Evolutionary conservation across 2,888 invertebrate genomes (phyloP), one percentile per base, ranked within the genome.

Genomic region (Rotaria macrura): DNA sequence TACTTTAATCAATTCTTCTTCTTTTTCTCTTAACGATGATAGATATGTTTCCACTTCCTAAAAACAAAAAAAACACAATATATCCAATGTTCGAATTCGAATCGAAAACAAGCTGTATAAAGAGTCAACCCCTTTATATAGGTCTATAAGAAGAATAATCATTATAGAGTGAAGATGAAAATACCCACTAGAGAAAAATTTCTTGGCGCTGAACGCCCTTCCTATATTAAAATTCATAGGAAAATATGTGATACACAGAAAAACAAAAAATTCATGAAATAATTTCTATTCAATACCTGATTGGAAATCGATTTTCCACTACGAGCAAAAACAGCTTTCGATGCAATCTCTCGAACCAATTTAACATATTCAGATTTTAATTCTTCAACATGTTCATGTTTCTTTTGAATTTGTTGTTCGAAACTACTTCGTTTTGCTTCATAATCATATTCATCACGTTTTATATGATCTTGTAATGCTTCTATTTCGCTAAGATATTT

Each of bases 301-400:
- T 29, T 65, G 6, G 89, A 89, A 54, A 91, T 89, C 29, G 89
- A 88, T 88, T 90, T 89, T 49, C 91, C 90, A 74, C 89, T 89
- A 85, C 90, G 88, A 87, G 89, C 89, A 87, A 89, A 90, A 52
- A 90, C 87, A 6, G 91, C 88, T 87, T 89, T 89, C 2, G 89
- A 87, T 12, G 90, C 90, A 72, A 90, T 89, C 85, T 90, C 88
- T 87, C 89, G 89, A 87, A 90, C 90, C 87, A 89, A 90, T 40
- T 90, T 90, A 87, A 89, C 88, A 85, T 90, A 90, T 84, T 88
- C 88, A n/a, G 86, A 86, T 83, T 89, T 88, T 85, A 90, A 90
- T n/a, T 88, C 88, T 84, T 90, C 89, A 2, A 91, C 90, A 54
- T 87, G 87, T 55, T 89, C 88, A 86, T 90, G 89, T 87, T 88